Evolutionary conservation across 2,113 vertebrate species (phyloP).

Genomic region (Dolichotis patagonum): DNA sequence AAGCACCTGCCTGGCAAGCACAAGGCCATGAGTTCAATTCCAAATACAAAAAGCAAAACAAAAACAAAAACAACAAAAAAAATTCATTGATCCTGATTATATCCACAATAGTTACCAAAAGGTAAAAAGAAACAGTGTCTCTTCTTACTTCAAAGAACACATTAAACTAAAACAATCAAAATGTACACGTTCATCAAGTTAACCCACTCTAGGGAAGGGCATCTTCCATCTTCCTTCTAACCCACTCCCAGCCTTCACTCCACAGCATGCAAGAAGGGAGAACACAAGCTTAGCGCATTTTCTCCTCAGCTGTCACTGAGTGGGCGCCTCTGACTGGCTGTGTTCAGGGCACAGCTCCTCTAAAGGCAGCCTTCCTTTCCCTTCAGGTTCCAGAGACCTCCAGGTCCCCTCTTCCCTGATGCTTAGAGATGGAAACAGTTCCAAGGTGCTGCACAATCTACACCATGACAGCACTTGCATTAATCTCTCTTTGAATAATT

Average conservation of each 20-base stretch:
- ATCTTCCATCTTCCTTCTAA: background rate
- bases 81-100: background rate
- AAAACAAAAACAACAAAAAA: no score
- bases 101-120: conserved; percentile 25
- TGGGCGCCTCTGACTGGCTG: background rate
- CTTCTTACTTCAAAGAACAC: background rate
- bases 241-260: background rate
- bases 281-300: background rate
- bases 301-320: background rate
- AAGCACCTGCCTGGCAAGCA: no score
- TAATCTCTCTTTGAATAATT: conserved; percentile 23
- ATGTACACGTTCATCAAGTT: background rate
- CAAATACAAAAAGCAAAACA: no score
- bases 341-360: background rate
- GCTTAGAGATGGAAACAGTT: background rate
- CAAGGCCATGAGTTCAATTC: no score
- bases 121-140: background rate
- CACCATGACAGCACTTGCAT: background rate
- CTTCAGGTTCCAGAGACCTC: background rate
- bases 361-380: background rate
- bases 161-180: conserved; percentile 16
- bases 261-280: background rate
- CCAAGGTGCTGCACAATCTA: background rate
- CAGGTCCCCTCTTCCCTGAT: background rate
- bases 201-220: background rate